These are phyloP conservation scores for Sipha maydis DNA, from an alignment of 2,888 invertebrate genomes.

Conservation along the genomic window DNA sequence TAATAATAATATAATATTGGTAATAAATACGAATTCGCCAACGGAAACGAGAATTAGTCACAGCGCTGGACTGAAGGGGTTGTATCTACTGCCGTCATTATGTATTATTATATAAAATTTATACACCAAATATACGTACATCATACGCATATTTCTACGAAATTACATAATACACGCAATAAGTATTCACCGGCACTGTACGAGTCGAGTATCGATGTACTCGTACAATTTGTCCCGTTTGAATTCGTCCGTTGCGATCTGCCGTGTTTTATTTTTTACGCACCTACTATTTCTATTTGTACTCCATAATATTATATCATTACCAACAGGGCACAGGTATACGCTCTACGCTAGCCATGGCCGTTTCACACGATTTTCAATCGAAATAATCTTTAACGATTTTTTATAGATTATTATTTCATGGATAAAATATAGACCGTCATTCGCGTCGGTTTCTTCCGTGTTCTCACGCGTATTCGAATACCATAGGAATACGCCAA, in stretches of 20 bases:
- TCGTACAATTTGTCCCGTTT: background rate
- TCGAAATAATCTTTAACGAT: background rate
- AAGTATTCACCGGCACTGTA: background rate
- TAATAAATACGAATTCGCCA: slow-evolving; percentile 14
- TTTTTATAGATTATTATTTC: background rate
- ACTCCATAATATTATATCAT: no score
- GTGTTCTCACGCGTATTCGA: background rate
- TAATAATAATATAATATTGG: slow-evolving; percentile 2
- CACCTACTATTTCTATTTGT: background rate
- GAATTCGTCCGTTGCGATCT: background rate
- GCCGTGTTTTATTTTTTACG: background rate
- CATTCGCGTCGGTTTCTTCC: background rate
- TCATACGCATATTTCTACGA: background rate
- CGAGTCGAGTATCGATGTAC: background rate
- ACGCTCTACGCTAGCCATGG: background rate
- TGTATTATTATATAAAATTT: background rate
- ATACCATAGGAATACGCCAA: background rate
- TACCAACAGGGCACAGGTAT: no score
- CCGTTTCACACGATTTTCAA: background rate
- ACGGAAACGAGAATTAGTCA: slow-evolving; percentile 29
- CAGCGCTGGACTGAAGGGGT: background rate
- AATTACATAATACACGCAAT: background rate
- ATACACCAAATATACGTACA: background rate
- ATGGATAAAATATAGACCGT: background rate
- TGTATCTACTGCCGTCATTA: background rate